Evolutionary conservation across 1,140 invertebrate genomes (phyloP).

Genomic region (Eriocheir sinensis): DNA sequence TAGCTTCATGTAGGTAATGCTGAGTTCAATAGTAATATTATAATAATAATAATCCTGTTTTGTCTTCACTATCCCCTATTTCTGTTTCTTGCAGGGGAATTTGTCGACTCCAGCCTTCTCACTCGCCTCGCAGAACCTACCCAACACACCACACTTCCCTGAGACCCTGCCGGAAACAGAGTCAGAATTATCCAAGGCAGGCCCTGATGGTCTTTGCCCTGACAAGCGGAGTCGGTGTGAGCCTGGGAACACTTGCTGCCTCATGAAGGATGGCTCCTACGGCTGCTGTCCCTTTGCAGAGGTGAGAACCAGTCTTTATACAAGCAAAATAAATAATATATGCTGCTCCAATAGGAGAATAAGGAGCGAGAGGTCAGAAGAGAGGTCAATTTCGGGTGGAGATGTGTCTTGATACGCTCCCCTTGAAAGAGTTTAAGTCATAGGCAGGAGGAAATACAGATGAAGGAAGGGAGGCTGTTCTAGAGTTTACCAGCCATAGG

Average conservation of each 20-base stretch:
- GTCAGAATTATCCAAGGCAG: background rate
- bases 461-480: no score
- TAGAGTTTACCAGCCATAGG: no score
- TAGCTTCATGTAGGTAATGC: background rate
- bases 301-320: conserved; percentile 6
- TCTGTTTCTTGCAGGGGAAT: background rate
- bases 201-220: conserved; percentile 29
- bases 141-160: background rate
- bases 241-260: conserved; percentile 54
- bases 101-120: conserved; percentile 20
- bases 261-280: conserved; percentile 27
- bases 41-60: background rate
- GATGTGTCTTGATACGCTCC: no score
- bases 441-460: no score
- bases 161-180: background rate
- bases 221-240: conserved; percentile 37
- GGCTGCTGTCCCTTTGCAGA: conserved; percentile 56
- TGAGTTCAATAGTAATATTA: background rate
- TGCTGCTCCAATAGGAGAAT: background rate
- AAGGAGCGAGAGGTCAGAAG: background rate
- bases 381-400: no score
- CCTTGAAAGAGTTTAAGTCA: no score
- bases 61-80: background rate
- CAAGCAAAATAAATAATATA: background rate
- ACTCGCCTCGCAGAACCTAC: background rate